Conservation (phyloP, 2,888 invertebrate genomes). For the Germaria angustata region DNA sequence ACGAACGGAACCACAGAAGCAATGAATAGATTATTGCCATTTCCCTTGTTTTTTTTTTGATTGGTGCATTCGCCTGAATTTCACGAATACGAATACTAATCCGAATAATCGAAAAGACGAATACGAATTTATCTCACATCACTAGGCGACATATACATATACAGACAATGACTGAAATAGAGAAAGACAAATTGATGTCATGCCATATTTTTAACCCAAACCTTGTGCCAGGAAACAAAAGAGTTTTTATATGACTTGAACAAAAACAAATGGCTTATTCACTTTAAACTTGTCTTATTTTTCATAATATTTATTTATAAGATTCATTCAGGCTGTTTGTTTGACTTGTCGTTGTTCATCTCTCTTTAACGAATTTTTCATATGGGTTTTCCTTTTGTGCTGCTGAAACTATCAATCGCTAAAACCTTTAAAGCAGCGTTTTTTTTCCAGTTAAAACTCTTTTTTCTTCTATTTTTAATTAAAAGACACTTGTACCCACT, state of each 20-base stretch:
- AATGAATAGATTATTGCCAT: too few species aligned
- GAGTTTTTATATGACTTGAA: not conserved
- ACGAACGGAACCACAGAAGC: too few species aligned
- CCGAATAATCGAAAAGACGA: too few species aligned
- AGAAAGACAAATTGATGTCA: slow-evolving; percentile 37
- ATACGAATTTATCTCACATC: too few species aligned
- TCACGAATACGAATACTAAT: too few species aligned
- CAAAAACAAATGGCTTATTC: slow-evolving; percentile 2
- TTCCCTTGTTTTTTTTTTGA: too few species aligned
- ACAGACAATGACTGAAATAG: not conserved
- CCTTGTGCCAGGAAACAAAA: slow-evolving; percentile 4
- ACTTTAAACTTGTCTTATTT: slow-evolving; percentile 19
- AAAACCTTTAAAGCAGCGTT: slow-evolving; percentile 29
- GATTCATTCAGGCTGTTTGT: not conserved
- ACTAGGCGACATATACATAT: too few species aligned
- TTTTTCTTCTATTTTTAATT: not conserved
- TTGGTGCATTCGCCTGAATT: too few species aligned
- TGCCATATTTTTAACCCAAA: slow-evolving; percentile 37
- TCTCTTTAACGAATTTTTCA: slow-evolving; percentile 16
- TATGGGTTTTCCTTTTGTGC: slow-evolving; percentile 33
- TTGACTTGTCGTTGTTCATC: not conserved
- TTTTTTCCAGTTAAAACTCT: slow-evolving; percentile 8
- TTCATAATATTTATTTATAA: not conserved
- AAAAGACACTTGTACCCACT: slow-evolving; percentile 29
- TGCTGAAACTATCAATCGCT: not conserved